Percentiles rank a stretch among this genome's conserved stretches.
These are phyloP conservation scores for Aplysina aerophoba DNA, from an alignment of 37 sponge, comb jelly and placozoan genomes.

Conservation along the genomic window DNA sequence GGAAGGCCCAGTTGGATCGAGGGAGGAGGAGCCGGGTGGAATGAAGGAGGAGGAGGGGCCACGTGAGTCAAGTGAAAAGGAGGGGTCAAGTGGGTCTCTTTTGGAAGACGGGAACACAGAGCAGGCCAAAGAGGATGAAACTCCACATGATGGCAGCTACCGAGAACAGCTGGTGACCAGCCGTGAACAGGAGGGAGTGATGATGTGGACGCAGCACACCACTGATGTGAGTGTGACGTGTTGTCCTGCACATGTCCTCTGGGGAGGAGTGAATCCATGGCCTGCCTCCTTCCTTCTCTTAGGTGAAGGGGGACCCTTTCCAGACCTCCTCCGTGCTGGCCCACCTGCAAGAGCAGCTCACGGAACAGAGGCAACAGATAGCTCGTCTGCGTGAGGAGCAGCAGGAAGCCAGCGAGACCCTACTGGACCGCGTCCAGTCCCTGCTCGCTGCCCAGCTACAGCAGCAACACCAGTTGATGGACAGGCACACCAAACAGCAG, in stretches of 20 bases:
- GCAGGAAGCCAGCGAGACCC: neutral
- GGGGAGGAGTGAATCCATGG: neutral
- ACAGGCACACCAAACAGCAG: slow-evolving; percentile 41
- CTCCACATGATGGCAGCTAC: neutral
- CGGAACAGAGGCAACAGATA: slow-evolving; percentile 43
- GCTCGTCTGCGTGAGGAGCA: slow-evolving; percentile 37
- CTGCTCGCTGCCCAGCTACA: neutral
- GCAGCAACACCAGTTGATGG: slow-evolving; percentile 19
- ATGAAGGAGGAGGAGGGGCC: neutral
- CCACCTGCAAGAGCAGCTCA: slow-evolving; percentile 38
- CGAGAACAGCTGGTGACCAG: slow-evolving; percentile 1
- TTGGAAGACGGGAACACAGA: too few species aligned
- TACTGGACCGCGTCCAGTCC: slow-evolving; percentile 8
- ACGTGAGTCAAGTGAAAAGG: neutral
- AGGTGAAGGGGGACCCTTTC: neutral
- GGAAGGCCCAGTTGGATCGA: neutral
- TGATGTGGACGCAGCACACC: too few species aligned
- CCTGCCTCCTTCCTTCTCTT: neutral
- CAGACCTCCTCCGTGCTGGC: slow-evolving; percentile 6
- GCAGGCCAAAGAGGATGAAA: neutral
- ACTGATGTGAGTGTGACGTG: neutral
- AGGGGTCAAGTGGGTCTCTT: neutral
- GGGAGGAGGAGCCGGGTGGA: neutral
- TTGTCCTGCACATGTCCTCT: neutral
- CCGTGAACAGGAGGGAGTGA: neutral